A percentile compares a stretch with the other conserved stretches of the same genome.
These are phyloP conservation scores for Drosophila putrida DNA, from an alignment of 2,888 invertebrate species.

Conservation along the genomic window DNA sequence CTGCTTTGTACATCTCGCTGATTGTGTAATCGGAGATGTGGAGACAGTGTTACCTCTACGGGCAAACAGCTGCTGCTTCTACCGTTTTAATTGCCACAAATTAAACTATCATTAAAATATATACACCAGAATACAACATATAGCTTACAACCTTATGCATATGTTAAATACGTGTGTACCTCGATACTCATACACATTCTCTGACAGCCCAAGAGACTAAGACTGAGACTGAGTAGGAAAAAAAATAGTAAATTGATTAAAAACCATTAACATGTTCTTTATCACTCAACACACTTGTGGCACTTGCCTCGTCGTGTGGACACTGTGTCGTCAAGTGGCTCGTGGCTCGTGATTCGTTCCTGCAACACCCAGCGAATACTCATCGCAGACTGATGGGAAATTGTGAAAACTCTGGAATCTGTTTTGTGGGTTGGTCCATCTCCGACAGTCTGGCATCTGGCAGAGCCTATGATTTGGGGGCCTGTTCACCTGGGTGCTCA, in stretches of 20 bases:
- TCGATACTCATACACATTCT: slow-evolving; percentile 55
- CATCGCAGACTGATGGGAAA: slow-evolving; percentile 21
- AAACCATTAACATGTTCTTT: slow-evolving; percentile 77
- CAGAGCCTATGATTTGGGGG: slow-evolving; percentile 36
- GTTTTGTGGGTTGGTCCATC: slow-evolving; percentile 28
- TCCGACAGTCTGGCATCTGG: slow-evolving; percentile 1
- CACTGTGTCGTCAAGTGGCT: slow-evolving; percentile 35
- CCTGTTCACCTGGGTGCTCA: slow-evolving; percentile 57
- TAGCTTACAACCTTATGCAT: slow-evolving; percentile 26
- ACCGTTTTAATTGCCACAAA: slow-evolving; percentile 76
- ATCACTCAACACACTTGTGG: slow-evolving; percentile 67
- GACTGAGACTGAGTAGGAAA: slow-evolving; percentile 20
- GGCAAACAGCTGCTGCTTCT: slow-evolving; percentile 28
- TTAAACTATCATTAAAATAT: slow-evolving; percentile 76
- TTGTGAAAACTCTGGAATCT: slow-evolving; percentile 25
- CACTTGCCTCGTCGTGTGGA: background rate
- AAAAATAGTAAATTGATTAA: slow-evolving; percentile 75
- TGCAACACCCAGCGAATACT: background rate
- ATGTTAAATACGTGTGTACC: slow-evolving; percentile 9
- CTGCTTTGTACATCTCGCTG: slow-evolving; percentile 39
- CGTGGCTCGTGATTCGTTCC: background rate
- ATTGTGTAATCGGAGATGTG: slow-evolving; percentile 59
- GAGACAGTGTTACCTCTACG: slow-evolving; percentile 14
- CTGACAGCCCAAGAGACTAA: slow-evolving; percentile 48
- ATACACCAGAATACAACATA: slow-evolving; percentile 41